phyloP scores from a whole-genome alignment of 2,797 vertebrate genomes.

The Oceanodroma leucorhoa region DNA sequence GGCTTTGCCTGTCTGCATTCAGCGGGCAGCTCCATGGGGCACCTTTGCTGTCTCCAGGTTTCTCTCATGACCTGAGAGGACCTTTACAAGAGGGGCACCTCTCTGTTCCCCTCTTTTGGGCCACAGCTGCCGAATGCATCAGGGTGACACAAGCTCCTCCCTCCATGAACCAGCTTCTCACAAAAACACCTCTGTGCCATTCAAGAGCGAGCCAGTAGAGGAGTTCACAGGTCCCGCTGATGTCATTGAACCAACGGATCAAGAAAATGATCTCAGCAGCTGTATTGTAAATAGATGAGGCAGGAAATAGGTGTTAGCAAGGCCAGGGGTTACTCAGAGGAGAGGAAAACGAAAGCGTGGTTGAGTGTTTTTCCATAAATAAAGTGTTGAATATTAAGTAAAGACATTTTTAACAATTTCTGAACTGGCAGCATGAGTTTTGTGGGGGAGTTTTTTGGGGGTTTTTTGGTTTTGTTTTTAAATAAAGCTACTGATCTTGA shows the following conservation, averaged over 20 bases:
- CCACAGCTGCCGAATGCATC: neutral
- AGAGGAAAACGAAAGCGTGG: neutral
- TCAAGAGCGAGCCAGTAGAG: fast-evolving
- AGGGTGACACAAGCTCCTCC: neutral
- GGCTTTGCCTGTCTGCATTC: neutral
- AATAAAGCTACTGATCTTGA: neutral
- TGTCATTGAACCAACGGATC: fast-evolving
- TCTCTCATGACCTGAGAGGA: neutral
- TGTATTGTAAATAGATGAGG: neutral
- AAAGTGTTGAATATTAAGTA: neutral
- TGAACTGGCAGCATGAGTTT: neutral
- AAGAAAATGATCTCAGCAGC: neutral
- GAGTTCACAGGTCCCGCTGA: neutral
- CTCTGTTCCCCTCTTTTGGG: neutral
- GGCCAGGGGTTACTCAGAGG: neutral
- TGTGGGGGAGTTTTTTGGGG: neutral
- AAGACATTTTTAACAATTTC: neutral
- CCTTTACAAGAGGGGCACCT: neutral
- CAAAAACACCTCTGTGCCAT: neutral
- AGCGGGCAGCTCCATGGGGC: fast-evolving
- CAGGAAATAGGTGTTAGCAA: constrained; percentile 15
- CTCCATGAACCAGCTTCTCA: neutral
- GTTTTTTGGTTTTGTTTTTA: neutral
- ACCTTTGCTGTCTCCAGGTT: neutral
- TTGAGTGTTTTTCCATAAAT: neutral